Evolutionary conservation across 2,797 vertebrate species (phyloP), one percentile per base, ranked within the genome.

Genomic region (Rhinella marina): DNA sequence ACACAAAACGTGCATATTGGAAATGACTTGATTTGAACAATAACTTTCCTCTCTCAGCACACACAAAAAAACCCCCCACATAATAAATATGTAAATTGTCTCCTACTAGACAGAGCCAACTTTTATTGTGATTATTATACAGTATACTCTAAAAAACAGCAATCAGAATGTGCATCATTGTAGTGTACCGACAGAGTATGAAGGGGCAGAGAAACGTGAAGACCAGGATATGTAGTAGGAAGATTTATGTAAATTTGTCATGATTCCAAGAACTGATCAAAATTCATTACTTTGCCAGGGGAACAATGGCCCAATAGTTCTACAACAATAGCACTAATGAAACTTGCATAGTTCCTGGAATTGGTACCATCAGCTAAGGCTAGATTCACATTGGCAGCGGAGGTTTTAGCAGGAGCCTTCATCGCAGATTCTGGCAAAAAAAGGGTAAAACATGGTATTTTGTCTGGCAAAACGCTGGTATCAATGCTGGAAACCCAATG

Each of bases 1-100:
- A 85, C 32, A 85, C 84, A 64, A 48, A 77, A 76, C 32, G 32
- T 85, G 56, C 73, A 85, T 77, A 52, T 77, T n/a, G 56, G 59
- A 77, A 77, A 52, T 50, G 25, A 64, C 59, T 85, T 64, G 23
- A 48, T 85, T 85, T 64, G 9, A 76, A 76, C 57, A 85, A 78
- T 27, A 77, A 85, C 32, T 23, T 29, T 21, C 48, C n/a, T 76
- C 62, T 77, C 48, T 76, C 57, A 62, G 16, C 73, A 77, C 41
- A 83, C n/a, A n/a, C n/a, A 70, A 84, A 57, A 27, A 77, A 54
- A 75, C n/a, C n/a, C n/a, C n/a, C n/a, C 41, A 52, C 32, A n/a
- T 75, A 82, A 82, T 83, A 84, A 84, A 84, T 85, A 85, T 85
- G 73, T 76, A 76, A 76, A 76, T 72, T 50, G 83, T 5, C 27